Base-by-base conservation (phyloP, 1,140 invertebrate species). In the Coboldia fuscipes region DNA sequence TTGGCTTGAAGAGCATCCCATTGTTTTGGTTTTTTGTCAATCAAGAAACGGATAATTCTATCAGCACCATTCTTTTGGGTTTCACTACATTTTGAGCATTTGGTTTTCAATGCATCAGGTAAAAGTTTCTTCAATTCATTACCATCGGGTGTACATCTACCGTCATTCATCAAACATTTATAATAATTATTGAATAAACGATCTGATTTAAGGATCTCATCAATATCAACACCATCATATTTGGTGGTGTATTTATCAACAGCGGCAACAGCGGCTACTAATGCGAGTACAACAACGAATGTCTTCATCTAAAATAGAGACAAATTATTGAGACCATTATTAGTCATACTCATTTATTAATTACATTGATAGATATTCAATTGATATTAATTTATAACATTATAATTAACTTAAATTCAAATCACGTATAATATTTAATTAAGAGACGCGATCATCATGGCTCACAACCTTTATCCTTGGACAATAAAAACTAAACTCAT, bases 191-290 rank as follows among this genome's bases (percentile, higher is more conserved):
- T 55, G 4, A 80, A 51, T 13, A 83, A 51, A 22, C 75, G 58
- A 1, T 74, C 65, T 35, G 68, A 80, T 0, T 55, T 50, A 2
- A 81, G 46, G 32, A 83, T 70, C 39, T 71, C 61, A 24, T 78
- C 63, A 10, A 80, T 16, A 46, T 81, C 56, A 20, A 81, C 56
- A 40, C 71, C 70, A 46, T 81, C 78, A 43, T 68, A 81, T 50
- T 72, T 78, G 14, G 62, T 66, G 0, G 73, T 74, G 45, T 81
- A 81, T 39, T 64, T 66, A 0, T 63, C 59, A 1, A 52, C 54
- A 2, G 60, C 62, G 3, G 48, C 50, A n/a, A 51, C 42, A 4
- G 57, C 4, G 3, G 47, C 38, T 13, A 63, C 37, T 26, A 67
- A 34, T 16, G 56, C 50, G n/a, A 66, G 33, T 9, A 33, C n/a